A percentile compares a stretch with the other conserved stretches of the same genome.
Conservation (phyloP, 1,140 invertebrate species). For the Nomia melanderi region DNA sequence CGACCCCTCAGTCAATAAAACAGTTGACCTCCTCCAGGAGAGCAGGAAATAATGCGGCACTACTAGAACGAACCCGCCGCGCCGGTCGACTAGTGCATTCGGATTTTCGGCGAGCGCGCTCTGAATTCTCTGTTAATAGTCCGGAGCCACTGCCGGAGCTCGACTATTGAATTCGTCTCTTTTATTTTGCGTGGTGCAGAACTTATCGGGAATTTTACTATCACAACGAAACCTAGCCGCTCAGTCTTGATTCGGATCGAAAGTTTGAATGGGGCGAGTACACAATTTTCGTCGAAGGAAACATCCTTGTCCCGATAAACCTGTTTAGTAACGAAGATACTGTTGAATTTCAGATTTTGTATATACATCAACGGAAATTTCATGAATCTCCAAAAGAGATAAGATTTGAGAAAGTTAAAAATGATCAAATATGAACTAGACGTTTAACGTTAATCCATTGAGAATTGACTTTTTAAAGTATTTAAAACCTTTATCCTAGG, state of each 20-base stretch:
- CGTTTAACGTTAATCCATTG: too few species aligned
- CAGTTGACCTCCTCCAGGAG: conserved; percentile 69
- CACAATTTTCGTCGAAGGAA: background rate
- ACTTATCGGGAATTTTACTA: background rate
- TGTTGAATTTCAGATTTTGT: too few species aligned
- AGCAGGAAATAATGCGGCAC: conserved; percentile 54
- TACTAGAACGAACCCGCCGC: conserved; percentile 28
- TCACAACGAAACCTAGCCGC: background rate
- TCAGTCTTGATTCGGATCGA: background rate
- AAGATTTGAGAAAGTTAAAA: too few species aligned
- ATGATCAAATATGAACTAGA: too few species aligned
- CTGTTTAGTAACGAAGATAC: too few species aligned
- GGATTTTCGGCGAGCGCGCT: conserved; percentile 52
- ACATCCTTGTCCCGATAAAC: too few species aligned
- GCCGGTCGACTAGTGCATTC: conserved; percentile 29
- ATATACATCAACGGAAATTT: too few species aligned
- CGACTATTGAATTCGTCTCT: conserved; percentile 13
- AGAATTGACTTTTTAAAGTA: too few species aligned
- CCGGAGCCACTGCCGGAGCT: background rate
- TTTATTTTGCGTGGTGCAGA: background rate
- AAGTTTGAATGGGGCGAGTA: too few species aligned
- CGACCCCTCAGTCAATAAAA: conserved; percentile 69
- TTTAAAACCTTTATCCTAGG: too few species aligned
- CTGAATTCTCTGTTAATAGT: conserved; percentile 30
- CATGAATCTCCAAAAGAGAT: too few species aligned